Evolutionary conservation across 23 tunicate species (phyloP), one percentile per base, ranked within the genome.

Genomic region (Ascidia mentula): DNA sequence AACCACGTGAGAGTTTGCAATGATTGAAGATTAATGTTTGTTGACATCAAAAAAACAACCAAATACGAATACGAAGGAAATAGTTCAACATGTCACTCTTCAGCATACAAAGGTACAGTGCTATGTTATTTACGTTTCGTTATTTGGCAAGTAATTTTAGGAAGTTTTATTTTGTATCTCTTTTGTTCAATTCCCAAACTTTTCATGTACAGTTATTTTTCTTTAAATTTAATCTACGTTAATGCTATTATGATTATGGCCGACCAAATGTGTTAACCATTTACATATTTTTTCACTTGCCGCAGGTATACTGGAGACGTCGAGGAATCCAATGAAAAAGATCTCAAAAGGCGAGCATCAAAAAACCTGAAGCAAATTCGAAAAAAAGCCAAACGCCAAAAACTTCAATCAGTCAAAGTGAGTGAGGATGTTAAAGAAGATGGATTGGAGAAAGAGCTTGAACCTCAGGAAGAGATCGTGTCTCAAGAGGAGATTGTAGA

Each of bases 271-370:
- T n/a, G n/a, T n/a, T n/a, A n/a, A n/a, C n/a, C n/a, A n/a, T n/a
- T n/a, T n/a, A n/a, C n/a, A n/a, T n/a, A n/a, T n/a, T n/a, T n/a
- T n/a, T n/a, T n/a, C n/a, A n/a, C n/a, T n/a, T n/a, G n/a, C n/a
- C 13, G 13, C 75, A 71, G 75, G 32, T 71, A 71, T 18, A 71
- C 75, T 9, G 75, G 75, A 28, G 75, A 71, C 32, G 75, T 28
- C 38, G 32, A 71, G 5, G 39, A 36, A 53, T 20, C 65, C 22
- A 31, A 34, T 18, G 75, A 71, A 71, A 71, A 71, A 35, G 36
- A 71, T 17, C 34, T 35, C 4, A 71, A 71, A 71, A 6, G 75
- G 1, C 38, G 18, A 71, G 75, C 75, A 3, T 34, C 38, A 71
- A 71, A 71, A 34, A 31, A 35, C 8, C 32, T 71, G 30, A 36